Conservation (phyloP, 2,113 vertebrate species). For the Atrichornis clamosus region DNA sequence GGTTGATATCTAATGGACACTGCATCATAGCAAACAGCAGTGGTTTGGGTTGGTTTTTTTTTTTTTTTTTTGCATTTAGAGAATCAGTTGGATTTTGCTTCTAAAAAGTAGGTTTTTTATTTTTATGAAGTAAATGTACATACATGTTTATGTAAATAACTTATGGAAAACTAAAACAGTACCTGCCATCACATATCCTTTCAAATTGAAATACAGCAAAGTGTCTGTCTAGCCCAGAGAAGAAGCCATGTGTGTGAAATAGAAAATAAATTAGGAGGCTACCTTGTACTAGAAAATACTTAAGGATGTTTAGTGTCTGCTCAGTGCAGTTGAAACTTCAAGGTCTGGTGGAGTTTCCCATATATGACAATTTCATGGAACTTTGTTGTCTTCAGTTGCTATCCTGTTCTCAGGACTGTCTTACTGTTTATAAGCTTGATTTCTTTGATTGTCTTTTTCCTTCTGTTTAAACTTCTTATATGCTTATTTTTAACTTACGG, state of each 20-base stretch:
- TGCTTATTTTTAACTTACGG: not conserved
- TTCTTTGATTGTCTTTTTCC: not conserved
- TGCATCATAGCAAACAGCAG: not conserved
- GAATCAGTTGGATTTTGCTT: not conserved
- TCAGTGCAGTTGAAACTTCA: not conserved
- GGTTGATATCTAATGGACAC: not conserved
- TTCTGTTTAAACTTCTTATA: not conserved
- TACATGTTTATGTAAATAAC: not conserved
- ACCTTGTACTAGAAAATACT: not conserved
- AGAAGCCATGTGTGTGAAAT: not conserved
- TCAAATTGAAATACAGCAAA: not conserved
- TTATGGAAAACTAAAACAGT: not conserved
- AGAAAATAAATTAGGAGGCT: not conserved
- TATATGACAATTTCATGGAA: not conserved
- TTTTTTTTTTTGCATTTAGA: not conserved
- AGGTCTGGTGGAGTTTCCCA: not conserved
- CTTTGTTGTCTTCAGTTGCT: not conserved
- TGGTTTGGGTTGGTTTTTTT: not conserved
- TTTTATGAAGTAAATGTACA: not conserved
- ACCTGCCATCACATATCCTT: not conserved
- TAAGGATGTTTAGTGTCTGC: not conserved
- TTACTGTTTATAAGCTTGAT: not conserved
- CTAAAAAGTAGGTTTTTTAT: not conserved
- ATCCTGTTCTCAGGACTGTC: not conserved
- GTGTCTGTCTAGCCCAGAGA: not conserved